A percentile compares a stretch with the other conserved stretches of the same genome.
These are phyloP conservation scores for Tridacna crocea DNA, from an alignment of 2,888 invertebrate species.

Conservation along the genomic window DNA sequence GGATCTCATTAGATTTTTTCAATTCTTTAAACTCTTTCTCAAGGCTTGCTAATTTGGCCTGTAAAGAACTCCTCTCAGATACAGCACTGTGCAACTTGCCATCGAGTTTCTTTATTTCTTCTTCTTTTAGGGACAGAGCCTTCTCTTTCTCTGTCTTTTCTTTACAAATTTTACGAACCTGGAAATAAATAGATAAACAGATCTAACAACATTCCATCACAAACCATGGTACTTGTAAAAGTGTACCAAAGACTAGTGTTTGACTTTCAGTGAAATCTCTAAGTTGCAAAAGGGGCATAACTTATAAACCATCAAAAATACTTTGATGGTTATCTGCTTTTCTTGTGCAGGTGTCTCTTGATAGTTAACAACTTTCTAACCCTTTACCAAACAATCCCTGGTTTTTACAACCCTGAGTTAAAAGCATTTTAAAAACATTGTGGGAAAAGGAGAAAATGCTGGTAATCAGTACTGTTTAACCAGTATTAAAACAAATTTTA, in stretches of 20 bases:
- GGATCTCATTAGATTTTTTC: conserved; percentile 63
- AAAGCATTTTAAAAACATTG: not conserved
- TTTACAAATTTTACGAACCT: conserved; percentile 61
- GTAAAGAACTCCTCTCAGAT: conserved; percentile 62
- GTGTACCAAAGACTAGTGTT: too few relatives aligned
- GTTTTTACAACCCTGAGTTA: too few relatives aligned
- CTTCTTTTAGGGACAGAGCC: conserved; percentile 51
- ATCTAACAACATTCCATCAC: too few relatives aligned
- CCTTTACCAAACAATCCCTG: too few relatives aligned
- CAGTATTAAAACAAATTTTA: not conserved
- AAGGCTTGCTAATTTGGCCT: conserved; percentile 60
- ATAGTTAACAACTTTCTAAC: too few relatives aligned
- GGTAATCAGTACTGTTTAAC: not conserved
- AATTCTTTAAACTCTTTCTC: conserved; percentile 63
- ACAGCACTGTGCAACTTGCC: conserved; percentile 58
- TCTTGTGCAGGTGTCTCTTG: too few relatives aligned
- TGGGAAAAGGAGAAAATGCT: not conserved
- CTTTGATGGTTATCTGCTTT: too few relatives aligned
- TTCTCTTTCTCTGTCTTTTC: conserved; percentile 57
- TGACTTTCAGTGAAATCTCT: too few relatives aligned
- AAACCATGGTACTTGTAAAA: too few relatives aligned
- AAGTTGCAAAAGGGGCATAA: too few relatives aligned
- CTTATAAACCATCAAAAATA: too few relatives aligned
- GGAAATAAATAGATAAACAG: conserved; percentile 6
- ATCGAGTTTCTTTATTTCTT: conserved; percentile 60